Evolutionary conservation across 2,113 vertebrate species (phyloP).

Genomic region (Balaeniceps rex): DNA sequence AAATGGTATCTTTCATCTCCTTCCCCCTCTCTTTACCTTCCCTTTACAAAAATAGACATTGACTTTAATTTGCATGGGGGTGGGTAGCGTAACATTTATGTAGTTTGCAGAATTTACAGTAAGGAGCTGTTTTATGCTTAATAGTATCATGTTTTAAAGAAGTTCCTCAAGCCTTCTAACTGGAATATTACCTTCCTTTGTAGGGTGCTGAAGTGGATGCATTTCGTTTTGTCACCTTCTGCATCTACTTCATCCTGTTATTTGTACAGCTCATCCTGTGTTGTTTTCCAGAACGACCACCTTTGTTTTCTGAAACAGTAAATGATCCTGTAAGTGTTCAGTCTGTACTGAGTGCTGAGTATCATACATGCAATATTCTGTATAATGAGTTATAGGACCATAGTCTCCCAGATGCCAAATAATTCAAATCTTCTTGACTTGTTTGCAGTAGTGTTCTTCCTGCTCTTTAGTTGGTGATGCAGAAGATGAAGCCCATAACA

Average conservation of each 20-base stretch:
- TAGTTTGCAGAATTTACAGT: background rate
- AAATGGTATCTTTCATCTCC: background rate
- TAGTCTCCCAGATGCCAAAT: background rate
- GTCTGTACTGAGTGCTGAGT: background rate
- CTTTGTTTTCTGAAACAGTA: slow-evolving; percentile 87
- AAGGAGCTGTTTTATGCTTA: background rate
- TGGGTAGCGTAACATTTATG: background rate
- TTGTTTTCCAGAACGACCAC: slow-evolving; percentile 83
- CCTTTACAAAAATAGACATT: background rate
- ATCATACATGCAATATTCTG: background rate
- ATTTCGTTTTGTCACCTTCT: slow-evolving; percentile 87
- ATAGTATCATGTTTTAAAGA: background rate
- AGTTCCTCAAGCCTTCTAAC: background rate
- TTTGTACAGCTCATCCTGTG: slow-evolving; percentile 83
- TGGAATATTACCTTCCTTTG: background rate
- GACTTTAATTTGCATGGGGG: background rate
- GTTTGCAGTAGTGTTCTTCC: background rate
- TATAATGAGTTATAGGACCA: background rate
- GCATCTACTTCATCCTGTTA: slow-evolving; percentile 82
- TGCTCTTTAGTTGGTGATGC: background rate
- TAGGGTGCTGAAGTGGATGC: slow-evolving; percentile 58
- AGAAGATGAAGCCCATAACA: background rate
- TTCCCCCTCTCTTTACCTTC: background rate
- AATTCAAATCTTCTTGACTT: background rate
- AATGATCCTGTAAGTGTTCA: slow-evolving; percentile 82